Percentiles rank a stretch among this genome's conserved stretches.
Conservation (phyloP, 2,797 vertebrate genomes). For the Alosa sapidissima region DNA sequence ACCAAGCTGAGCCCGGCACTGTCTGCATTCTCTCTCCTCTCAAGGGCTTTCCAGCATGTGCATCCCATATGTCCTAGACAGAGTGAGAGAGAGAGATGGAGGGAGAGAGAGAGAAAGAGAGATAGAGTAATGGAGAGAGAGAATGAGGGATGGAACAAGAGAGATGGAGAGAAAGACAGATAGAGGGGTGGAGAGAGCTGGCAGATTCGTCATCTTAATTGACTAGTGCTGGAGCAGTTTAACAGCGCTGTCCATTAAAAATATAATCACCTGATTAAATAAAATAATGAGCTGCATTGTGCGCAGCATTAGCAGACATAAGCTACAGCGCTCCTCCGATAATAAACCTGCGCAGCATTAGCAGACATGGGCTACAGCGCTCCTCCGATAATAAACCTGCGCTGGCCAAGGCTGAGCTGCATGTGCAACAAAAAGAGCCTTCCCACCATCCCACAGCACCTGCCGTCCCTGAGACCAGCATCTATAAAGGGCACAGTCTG, state of each 20-base stretch:
- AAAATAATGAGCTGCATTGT: background rate
- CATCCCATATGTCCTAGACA: background rate
- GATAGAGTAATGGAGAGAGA: background rate
- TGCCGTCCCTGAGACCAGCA: too few relatives aligned
- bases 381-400: too few relatives aligned
- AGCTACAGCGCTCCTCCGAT: background rate
- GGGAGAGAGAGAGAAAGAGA: background rate
- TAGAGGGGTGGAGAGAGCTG: background rate
- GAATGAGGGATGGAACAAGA: too few relatives aligned
- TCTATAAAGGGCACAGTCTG: too few relatives aligned
- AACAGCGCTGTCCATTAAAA: background rate
- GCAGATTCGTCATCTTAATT: slow-evolving; percentile 7
- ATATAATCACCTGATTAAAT: slow-evolving; percentile 1
- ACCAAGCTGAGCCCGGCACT: background rate
- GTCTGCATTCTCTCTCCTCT: background rate
- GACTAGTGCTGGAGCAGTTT: background rate
- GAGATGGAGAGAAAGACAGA: background rate
- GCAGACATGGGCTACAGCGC: too few relatives aligned
- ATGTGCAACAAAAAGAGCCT: too few relatives aligned
- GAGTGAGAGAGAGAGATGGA: background rate
- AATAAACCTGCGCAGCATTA: background rate
- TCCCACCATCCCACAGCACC: too few relatives aligned
- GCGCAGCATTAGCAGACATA: background rate
- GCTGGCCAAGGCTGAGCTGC: too few relatives aligned
- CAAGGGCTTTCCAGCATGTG: background rate